phyloP scores from a whole-genome alignment of 2,113 vertebrate genomes.

The Strix aluco region DNA sequence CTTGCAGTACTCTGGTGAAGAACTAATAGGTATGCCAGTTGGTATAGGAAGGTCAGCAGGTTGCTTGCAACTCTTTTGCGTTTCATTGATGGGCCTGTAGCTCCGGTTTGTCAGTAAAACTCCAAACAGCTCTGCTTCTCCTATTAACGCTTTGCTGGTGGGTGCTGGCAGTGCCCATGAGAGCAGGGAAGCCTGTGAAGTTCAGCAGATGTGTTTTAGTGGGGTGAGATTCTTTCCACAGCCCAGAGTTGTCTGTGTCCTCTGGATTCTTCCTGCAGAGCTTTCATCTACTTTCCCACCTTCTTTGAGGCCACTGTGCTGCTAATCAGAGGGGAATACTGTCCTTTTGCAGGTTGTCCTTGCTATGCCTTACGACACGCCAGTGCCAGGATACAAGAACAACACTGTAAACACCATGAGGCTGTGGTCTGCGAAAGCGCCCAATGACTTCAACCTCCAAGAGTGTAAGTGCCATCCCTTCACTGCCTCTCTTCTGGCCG shows the following conservation, averaged over 20 bases:
- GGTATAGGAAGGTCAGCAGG: not conserved
- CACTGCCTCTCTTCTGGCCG: not conserved
- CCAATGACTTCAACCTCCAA: conserved; percentile 87
- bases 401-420: conserved; percentile 92
- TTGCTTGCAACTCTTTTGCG: not conserved
- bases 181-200: not conserved
- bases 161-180: not conserved
- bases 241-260: not conserved
- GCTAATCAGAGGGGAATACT: not conserved
- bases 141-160: not conserved
- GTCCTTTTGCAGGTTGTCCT: conserved; percentile 79
- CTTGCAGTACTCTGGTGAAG: not conserved
- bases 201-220: not conserved
- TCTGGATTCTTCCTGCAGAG: not conserved
- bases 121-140: not conserved
- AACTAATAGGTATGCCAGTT: not conserved
- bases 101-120: not conserved
- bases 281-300: not conserved
- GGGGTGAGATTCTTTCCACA: not conserved
- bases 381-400: conserved; percentile 88
- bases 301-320: not conserved
- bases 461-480: conserved; percentile 76
- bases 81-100: not conserved
- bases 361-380: conserved; percentile 89
- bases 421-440: conserved; percentile 89